A percentile compares a stretch with the other conserved stretches of the same genome.
These are phyloP conservation scores for Flabesymbios commensalis DNA, from an alignment of 2,888 invertebrate genomes.

Conservation along the genomic window DNA sequence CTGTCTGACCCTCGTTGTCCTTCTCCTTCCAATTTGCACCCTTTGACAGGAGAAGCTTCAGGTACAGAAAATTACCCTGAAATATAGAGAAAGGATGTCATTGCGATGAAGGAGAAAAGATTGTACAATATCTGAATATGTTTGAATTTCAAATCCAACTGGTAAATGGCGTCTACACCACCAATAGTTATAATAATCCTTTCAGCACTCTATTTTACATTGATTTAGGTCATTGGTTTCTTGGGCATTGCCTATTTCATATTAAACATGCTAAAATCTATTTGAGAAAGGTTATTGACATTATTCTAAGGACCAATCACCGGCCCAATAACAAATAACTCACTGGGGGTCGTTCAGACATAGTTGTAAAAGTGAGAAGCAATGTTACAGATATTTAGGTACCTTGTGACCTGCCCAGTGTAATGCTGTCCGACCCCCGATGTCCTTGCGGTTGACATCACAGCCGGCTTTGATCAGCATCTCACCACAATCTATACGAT, in stretches of 20 bases:
- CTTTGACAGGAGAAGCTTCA: slow-evolving; percentile 55
- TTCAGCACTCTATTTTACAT: too few relatives aligned
- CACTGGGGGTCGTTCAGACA: too few relatives aligned
- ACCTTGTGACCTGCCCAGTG: slow-evolving; percentile 62
- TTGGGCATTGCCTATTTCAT: too few relatives aligned
- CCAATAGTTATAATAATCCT: too few relatives aligned
- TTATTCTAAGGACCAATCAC: neutral
- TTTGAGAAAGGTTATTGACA: too few relatives aligned
- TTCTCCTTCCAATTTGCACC: slow-evolving; percentile 55
- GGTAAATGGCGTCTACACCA: too few relatives aligned
- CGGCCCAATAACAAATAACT: neutral
- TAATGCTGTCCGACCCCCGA: slow-evolving; percentile 58
- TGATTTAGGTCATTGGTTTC: too few relatives aligned
- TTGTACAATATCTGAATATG: too few relatives aligned
- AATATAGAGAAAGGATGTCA: neutral
- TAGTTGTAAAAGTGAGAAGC: neutral
- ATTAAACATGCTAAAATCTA: too few relatives aligned
- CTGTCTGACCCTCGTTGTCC: slow-evolving; percentile 59
- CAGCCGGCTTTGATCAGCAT: slow-evolving; percentile 57
- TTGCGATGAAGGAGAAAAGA: too few relatives aligned
- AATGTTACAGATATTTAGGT: neutral
- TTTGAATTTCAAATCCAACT: too few relatives aligned
- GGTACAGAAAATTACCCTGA: slow-evolving; percentile 54
- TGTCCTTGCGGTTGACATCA: slow-evolving; percentile 57
- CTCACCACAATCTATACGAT: slow-evolving; percentile 59